Conservation (phyloP, 2,113 vertebrate species). For the Phylloscopus trochiloides region DNA sequence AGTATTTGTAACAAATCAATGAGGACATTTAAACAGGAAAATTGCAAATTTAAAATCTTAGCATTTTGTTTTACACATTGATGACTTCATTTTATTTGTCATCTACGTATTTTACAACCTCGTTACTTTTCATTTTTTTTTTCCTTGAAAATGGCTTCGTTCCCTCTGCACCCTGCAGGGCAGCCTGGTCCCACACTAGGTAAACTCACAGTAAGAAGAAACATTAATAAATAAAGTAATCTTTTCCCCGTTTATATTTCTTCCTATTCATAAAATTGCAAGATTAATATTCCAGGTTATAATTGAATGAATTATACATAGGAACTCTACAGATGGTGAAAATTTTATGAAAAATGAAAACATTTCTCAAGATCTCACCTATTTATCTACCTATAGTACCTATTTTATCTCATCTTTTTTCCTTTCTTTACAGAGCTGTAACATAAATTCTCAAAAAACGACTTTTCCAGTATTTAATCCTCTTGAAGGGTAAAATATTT, state of each 20-base stretch:
- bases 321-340: background rate
- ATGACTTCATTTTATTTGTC: conserved; percentile 67
- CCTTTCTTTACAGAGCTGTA: conserved; percentile 1
- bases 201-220: background rate
- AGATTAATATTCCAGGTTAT: background rate
- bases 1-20: conserved; percentile 73
- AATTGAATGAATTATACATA: background rate
- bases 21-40: conserved; percentile 68
- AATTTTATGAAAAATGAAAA: conserved; percentile 49
- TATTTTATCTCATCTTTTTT: background rate
- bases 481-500: conserved; percentile 57
- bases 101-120: conserved; percentile 61
- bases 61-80: conserved; percentile 51
- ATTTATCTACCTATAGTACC: conserved; percentile 26
- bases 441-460: conserved; percentile 50
- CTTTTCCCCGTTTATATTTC: background rate
- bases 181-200: background rate
- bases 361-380: conserved; percentile 11
- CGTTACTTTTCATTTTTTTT: background rate
- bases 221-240: background rate
- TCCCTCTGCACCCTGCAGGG: background rate
- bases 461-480: conserved; percentile 31
- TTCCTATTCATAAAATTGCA: background rate
- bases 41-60: conserved; percentile 56
- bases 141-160: background rate